Percentiles rank a stretch among this genome's conserved stretches.
Conservation (phyloP, 2,113 vertebrate species). For the Mystacornis crossleyi region DNA sequence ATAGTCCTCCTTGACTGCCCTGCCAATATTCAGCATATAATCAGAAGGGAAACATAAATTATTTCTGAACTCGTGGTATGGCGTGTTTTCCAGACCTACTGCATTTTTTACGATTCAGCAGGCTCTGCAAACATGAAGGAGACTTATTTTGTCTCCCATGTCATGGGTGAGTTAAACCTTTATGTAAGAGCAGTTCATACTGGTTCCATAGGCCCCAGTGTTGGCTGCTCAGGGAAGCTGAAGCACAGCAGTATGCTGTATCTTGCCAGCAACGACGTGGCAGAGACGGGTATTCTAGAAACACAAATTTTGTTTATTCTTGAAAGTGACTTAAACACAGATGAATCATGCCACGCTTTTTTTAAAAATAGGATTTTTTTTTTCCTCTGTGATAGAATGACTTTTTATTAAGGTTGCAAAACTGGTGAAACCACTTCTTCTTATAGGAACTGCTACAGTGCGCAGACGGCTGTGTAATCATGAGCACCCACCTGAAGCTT, state of each 20-base stretch:
- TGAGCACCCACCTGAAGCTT: neutral
- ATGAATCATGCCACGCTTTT: neutral
- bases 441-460: neutral
- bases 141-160: neutral
- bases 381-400: neutral
- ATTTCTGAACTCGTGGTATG: neutral
- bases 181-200: neutral
- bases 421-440: conserved; percentile 24
- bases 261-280: neutral
- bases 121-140: neutral
- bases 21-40: neutral
- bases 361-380: neutral
- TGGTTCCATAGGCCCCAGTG: neutral
- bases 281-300: neutral
- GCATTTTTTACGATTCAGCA: neutral
- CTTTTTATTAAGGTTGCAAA: conserved; percentile 26
- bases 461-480: neutral
- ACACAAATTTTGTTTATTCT: neutral
- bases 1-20: neutral
- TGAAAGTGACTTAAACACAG: neutral
- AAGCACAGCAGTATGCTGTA: neutral
- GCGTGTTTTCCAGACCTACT: neutral
- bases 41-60: neutral
- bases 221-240: neutral
- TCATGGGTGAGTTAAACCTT: neutral